Evolutionary conservation across 92 coral and sea anemone genomes (phyloP), one percentile per base, ranked within the genome.

Genomic region (Scolanthus callimorphus): DNA sequence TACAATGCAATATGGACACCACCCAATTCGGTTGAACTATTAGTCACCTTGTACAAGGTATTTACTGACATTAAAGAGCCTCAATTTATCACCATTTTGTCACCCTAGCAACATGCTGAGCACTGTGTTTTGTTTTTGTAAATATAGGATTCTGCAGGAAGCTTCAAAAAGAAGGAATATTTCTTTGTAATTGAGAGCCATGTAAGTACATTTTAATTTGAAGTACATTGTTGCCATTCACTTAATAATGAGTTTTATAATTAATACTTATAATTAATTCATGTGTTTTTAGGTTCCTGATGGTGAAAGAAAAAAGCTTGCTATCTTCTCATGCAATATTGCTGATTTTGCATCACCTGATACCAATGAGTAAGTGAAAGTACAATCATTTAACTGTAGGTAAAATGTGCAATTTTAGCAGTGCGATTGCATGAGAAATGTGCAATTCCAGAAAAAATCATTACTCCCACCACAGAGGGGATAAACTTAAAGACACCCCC

Each of bases 31-130:
- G 98, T 92, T 26, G 94, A 92, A 22, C 90, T 92, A 53, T 85
- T 92, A 28, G 98, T 92, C 30, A 92, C 98, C 12, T 70, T 92
- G 43, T 92, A 92, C 77, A 88, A 88, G 98, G 98, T 88, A 76
- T n/a, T n/a, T n/a, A n/a, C n/a, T n/a, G n/a, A n/a, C n/a, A n/a
- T n/a, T n/a, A n/a, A n/a, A n/a, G n/a, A n/a, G n/a, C n/a, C n/a
- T n/a, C n/a, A n/a, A n/a, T n/a, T n/a, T n/a, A n/a, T n/a, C n/a
- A n/a, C n/a, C n/a, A n/a, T n/a, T n/a, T n/a, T n/a, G n/a, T n/a
- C n/a, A n/a, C n/a, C n/a, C n/a, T n/a, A n/a, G n/a, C n/a, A n/a
- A n/a, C n/a, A n/a, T n/a, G n/a, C n/a, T n/a, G n/a, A n/a, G n/a
- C n/a, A n/a, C n/a, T 43, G 1, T 37, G 12, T 28, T 20, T 39